These are phyloP conservation scores for Eupithecia abbreviata DNA, from an alignment of 2,888 invertebrate species.

Conservation along the genomic window DNA sequence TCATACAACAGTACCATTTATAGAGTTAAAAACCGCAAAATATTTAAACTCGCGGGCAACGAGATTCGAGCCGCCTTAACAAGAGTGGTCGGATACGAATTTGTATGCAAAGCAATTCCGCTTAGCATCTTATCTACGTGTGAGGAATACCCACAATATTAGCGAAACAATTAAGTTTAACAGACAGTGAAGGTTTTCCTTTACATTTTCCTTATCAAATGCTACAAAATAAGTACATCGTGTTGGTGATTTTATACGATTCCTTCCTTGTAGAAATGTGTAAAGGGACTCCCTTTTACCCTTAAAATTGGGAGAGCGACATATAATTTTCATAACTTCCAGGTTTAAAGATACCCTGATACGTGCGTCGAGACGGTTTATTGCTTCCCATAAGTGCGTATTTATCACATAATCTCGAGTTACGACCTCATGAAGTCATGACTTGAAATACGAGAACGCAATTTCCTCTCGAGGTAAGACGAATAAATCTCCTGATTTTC, in stretches of 20 bases:
- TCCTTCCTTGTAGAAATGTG: background rate
- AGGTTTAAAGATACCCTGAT: conserved; percentile 2
- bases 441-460: conserved; percentile 9
- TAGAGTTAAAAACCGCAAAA: background rate
- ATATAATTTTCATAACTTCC: conserved; percentile 6
- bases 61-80: conserved; percentile 6
- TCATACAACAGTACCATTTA: background rate
- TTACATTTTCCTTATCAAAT: background rate
- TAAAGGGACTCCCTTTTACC: background rate
- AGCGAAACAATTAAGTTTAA: conserved; percentile 20
- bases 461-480: conserved; percentile 2
- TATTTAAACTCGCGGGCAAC: background rate
- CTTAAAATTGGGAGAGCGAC: background rate
- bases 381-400: conserved; percentile 7
- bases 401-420: conserved; percentile 7
- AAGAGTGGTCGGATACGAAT: conserved; percentile 22
- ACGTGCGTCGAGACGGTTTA: conserved; percentile 5
- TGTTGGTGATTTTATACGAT: background rate
- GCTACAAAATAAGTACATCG: background rate
- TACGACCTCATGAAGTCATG: conserved; percentile 13
- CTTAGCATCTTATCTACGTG: conserved; percentile 29
- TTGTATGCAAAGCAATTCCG: conserved; percentile 29
- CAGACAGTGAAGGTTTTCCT: background rate
- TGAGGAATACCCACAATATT: conserved; percentile 24
- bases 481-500: conserved; percentile 8